These are phyloP conservation scores for Pampusana beccarii DNA, from an alignment of 2,113 vertebrate genomes.

Conservation along the genomic window DNA sequence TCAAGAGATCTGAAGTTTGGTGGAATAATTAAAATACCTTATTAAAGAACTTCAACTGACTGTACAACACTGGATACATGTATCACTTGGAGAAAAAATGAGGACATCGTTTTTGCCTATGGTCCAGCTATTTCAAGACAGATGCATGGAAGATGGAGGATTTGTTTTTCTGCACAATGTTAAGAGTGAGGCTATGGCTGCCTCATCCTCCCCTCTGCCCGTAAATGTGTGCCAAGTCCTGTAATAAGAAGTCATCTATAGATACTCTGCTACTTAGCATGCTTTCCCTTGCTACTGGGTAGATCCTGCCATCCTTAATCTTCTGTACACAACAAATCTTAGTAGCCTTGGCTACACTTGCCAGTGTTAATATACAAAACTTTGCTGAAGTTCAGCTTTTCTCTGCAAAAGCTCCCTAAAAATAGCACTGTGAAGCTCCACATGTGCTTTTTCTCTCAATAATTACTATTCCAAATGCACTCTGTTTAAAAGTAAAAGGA, in stretches of 20 bases:
- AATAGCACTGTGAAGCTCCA: not conserved
- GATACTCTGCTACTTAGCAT: not conserved
- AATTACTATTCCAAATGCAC: not conserved
- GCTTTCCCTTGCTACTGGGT: not conserved
- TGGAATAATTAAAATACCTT: not conserved
- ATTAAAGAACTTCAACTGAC: not conserved
- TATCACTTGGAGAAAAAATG: not conserved
- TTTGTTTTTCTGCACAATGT: fast-evolving
- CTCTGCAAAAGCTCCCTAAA: not conserved
- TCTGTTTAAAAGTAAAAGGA: not conserved
- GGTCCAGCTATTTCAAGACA: not conserved
- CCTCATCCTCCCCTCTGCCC: not conserved
- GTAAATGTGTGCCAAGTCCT: not conserved
- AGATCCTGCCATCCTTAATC: not conserved
- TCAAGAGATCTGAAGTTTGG: not conserved
- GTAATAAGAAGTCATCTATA: not conserved
- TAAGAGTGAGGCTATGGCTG: not conserved
- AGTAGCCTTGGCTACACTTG: not conserved
- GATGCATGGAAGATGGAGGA: not conserved
- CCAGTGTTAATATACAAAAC: not conserved
- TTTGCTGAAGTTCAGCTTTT: not conserved
- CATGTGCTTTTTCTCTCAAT: not conserved
- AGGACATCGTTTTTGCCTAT: not conserved
- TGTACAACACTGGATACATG: not conserved
- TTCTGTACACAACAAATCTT: not conserved